Percentiles rank a stretch among this genome's conserved stretches.
phyloP scores from a whole-genome alignment of 2,113 vertebrate genomes.

The Heterotilapia buettikoferi region DNA sequence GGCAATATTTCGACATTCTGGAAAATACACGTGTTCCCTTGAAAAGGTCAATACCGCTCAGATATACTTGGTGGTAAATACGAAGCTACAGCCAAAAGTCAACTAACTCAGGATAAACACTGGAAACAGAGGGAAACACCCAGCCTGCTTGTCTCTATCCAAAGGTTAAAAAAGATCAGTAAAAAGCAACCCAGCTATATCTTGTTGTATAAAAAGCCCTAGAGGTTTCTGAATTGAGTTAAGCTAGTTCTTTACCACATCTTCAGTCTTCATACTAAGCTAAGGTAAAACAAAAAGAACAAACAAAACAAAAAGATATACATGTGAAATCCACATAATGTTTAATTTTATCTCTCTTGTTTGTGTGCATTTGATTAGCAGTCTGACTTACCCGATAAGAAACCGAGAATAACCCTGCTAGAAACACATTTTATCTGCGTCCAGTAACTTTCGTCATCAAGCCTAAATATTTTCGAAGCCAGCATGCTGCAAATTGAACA shows the following conservation, averaged over 20 bases:
- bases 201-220: background rate
- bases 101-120: background rate
- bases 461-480: slow-evolving; percentile 20
- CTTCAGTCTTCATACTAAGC: background rate
- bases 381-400: background rate
- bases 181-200: background rate
- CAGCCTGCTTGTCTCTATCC: background rate
- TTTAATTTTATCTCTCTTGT: background rate
- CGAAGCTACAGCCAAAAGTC: background rate
- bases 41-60: background rate
- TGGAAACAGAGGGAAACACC: background rate
- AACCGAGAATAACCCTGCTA: background rate
- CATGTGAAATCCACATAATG: background rate
- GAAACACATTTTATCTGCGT: slow-evolving; percentile 11
- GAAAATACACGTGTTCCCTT: background rate
- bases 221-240: background rate
- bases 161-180: background rate
- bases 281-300: background rate
- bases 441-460: slow-evolving; percentile 19
- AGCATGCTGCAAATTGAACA: slow-evolving; percentile 30
- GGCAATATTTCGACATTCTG: background rate
- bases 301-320: background rate
- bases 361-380: slow-evolving; percentile 1
- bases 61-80: background rate
- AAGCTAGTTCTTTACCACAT: background rate